Conservation (phyloP, 37 sponge, comb jelly and placozoan species). For the Cliona cf. orientalis region DNA sequence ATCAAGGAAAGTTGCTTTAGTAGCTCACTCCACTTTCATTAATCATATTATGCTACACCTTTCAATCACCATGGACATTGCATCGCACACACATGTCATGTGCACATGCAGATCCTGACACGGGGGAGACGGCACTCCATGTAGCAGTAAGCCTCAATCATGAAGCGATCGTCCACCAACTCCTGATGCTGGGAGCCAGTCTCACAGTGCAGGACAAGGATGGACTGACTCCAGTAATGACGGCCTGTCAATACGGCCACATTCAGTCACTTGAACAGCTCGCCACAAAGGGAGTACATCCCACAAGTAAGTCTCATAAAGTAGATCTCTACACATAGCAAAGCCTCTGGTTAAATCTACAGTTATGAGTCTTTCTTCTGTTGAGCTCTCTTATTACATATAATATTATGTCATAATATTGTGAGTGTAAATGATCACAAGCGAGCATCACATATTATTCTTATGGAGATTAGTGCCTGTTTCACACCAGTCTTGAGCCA, state of each 20-base stretch:
- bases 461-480: too few species aligned
- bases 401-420: too few species aligned
- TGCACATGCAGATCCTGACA: constrained; percentile 71
- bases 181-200: constrained; percentile 79
- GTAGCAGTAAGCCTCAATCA: constrained; percentile 79
- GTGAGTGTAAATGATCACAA: too few species aligned
- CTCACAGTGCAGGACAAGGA: constrained; percentile 41
- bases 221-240: constrained; percentile 87
- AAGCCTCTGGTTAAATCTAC: too few species aligned
- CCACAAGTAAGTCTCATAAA: constrained; percentile 34
- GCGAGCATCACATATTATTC: too few species aligned
- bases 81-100: not conserved
- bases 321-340: too few species aligned
- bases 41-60: too few species aligned
- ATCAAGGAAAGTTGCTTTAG: not conserved
- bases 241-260: constrained; percentile 86
- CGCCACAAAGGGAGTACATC: constrained; percentile 56
- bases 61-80: not conserved
- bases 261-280: constrained; percentile 79
- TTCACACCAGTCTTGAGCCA: too few species aligned
- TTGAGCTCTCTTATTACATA: too few species aligned
- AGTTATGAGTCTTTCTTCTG: too few species aligned
- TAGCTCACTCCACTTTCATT: not conserved
- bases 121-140: constrained; percentile 82
- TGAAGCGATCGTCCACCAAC: constrained; percentile 52